These are phyloP conservation scores for Spinibarbus caldwelli DNA, from an alignment of 2,797 vertebrate species.

Conservation along the genomic window DNA sequence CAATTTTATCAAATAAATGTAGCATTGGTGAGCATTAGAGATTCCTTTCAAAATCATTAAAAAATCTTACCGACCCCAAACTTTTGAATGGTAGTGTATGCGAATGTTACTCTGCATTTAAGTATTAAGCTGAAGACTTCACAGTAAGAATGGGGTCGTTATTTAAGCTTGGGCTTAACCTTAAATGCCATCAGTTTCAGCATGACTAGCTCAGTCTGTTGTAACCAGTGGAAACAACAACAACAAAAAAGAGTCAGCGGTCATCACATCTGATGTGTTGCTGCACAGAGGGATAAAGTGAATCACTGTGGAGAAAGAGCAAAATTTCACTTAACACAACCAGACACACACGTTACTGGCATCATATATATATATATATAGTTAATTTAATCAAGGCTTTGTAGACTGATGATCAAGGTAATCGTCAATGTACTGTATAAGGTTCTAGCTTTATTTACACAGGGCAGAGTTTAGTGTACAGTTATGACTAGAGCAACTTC, in stretches of 20 bases:
- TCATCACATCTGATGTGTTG: slow-evolving; percentile 10
- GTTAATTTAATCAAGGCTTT: not conserved
- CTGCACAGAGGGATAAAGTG: not conserved
- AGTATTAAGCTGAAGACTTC: not conserved
- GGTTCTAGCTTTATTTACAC: slow-evolving; percentile 39
- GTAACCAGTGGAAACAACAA: slow-evolving; percentile 3
- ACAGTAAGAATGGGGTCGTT: not conserved
- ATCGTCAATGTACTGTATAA: not conserved
- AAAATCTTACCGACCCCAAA: not conserved
- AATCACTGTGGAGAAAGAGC: not conserved
- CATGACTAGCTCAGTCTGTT: slow-evolving; percentile 16
- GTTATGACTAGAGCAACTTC: not conserved
- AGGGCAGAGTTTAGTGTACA: not conserved
- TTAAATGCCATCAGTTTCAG: slow-evolving; percentile 32
- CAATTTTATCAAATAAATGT: not conserved
- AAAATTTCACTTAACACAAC: not conserved
- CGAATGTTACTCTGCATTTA: not conserved
- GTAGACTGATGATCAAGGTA: not conserved
- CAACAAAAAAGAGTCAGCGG: not conserved
- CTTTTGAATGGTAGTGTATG: not conserved
- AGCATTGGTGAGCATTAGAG: not conserved
- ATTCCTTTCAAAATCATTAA: not conserved
- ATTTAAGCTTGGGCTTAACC: not conserved
- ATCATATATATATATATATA: not conserved
- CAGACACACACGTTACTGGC: too few relatives aligned